These are phyloP conservation scores for Seison nebaliae DNA, from an alignment of 1,140 invertebrate species.

Conservation along the genomic window DNA sequence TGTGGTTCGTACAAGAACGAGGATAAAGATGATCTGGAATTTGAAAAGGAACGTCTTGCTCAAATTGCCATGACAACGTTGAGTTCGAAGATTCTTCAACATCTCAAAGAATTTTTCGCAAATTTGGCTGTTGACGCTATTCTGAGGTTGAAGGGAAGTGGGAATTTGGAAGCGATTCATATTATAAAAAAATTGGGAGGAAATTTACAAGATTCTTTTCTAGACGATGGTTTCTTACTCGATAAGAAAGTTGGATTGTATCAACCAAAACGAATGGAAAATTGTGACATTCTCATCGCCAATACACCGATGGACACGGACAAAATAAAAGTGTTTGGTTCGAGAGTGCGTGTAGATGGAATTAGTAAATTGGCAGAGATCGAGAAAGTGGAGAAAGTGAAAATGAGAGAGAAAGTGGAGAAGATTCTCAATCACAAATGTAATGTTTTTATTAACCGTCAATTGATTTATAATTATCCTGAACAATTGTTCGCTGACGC, in stretches of 20 bases:
- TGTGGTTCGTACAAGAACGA: too few relatives aligned
- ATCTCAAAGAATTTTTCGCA: constrained; percentile 85
- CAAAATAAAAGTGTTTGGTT: constrained; percentile 94
- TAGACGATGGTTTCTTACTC: constrained; percentile 82
- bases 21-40: constrained; percentile 49
- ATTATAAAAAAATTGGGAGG: constrained; percentile 86
- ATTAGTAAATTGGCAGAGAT: constrained; percentile 91
- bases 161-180: constrained; percentile 79
- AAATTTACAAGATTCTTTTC: constrained; percentile 65
- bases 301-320: constrained; percentile 99
- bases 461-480: constrained; percentile 98
- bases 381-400: constrained; percentile 88
- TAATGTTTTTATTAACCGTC: constrained; percentile 95
- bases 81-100: constrained; percentile 86
- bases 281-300: constrained; percentile 83
- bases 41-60: too few relatives aligned
- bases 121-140: constrained; percentile 81
- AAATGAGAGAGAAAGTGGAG: constrained; percentile 97
- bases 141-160: constrained; percentile 50
- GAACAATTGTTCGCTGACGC: constrained; percentile 96
- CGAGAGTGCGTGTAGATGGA: constrained; percentile 79
- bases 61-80: constrained; percentile 91
- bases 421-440: constrained; percentile 80
- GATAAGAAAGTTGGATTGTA: constrained; percentile 80
- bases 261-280: constrained; percentile 64